Evolutionary conservation across 2,797 vertebrate species (phyloP).

Genomic region (Anabacerthia variegaticeps): DNA sequence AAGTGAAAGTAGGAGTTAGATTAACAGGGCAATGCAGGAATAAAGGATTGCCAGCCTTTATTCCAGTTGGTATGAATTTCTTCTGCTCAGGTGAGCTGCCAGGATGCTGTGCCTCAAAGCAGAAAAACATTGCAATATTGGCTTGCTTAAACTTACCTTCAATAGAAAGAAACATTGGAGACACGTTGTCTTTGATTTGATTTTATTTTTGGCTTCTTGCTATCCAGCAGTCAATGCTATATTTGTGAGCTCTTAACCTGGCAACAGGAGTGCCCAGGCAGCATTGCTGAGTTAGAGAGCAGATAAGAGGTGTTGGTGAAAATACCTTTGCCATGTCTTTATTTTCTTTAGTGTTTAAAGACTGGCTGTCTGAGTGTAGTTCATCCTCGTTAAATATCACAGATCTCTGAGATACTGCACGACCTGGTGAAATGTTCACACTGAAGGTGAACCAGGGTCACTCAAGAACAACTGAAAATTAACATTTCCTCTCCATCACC

Average conservation of each 20-base stretch:
- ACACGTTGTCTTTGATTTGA: fast-evolving
- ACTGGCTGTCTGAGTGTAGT: not conserved
- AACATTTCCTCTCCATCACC: not conserved
- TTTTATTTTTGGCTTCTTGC: not conserved
- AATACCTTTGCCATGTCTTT: not conserved
- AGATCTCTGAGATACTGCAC: fast-evolving
- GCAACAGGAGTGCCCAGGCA: not conserved
- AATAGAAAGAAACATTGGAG: not conserved
- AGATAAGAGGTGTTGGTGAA: not conserved
- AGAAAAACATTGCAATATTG: not conserved
- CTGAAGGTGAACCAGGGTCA: not conserved
- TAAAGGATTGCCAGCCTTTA: not conserved
- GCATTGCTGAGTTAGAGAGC: no score
- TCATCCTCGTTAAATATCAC: fast-evolving
- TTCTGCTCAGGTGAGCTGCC: not conserved
- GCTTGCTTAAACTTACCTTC: not conserved
- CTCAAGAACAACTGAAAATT: not conserved
- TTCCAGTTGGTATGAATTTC: not conserved
- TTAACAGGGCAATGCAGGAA: not conserved
- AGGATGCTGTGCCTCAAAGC: not conserved
- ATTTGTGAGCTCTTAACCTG: not conserved
- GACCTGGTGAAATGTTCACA: not conserved
- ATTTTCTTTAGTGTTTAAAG: not conserved
- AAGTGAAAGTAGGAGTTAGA: not conserved
- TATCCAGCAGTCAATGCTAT: not conserved